Percentiles rank a stretch among this genome's conserved stretches.
phyloP scores from a whole-genome alignment of 2,113 vertebrate species.

The Crotophaga sulcirostris region DNA sequence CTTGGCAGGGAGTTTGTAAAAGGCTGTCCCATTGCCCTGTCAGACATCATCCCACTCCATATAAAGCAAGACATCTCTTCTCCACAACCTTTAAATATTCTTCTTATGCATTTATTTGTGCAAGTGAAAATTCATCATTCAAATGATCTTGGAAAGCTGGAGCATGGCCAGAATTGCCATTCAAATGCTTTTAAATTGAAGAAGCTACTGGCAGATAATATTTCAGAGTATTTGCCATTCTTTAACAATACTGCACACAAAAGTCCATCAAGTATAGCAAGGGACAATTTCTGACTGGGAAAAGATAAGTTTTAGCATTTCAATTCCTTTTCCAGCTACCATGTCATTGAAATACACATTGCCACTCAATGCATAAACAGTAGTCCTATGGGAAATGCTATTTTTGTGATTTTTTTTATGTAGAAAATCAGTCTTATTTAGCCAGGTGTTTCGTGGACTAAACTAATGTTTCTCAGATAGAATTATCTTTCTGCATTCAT shows the following conservation, averaged over 20 bases:
- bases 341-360: background rate
- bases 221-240: background rate
- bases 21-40: background rate
- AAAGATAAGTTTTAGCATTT: background rate
- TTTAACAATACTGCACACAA: background rate
- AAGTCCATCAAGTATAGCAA: background rate
- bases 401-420: background rate
- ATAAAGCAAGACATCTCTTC: conserved; percentile 43
- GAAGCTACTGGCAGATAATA: background rate
- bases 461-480: background rate
- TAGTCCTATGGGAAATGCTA: background rate
- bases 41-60: conserved; percentile 1
- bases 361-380: background rate
- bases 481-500: background rate
- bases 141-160: background rate
- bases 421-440: background rate
- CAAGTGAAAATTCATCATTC: conserved; percentile 12
- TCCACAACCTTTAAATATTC: conserved; percentile 5
- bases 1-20: conserved; percentile 15
- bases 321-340: background rate
- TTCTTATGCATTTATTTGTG: background rate
- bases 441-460: background rate
- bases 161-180: background rate
- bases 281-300: background rate
- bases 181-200: conserved; percentile 12